Conservation (phyloP, 2,797 vertebrate genomes). For the Characodon lateralis region DNA sequence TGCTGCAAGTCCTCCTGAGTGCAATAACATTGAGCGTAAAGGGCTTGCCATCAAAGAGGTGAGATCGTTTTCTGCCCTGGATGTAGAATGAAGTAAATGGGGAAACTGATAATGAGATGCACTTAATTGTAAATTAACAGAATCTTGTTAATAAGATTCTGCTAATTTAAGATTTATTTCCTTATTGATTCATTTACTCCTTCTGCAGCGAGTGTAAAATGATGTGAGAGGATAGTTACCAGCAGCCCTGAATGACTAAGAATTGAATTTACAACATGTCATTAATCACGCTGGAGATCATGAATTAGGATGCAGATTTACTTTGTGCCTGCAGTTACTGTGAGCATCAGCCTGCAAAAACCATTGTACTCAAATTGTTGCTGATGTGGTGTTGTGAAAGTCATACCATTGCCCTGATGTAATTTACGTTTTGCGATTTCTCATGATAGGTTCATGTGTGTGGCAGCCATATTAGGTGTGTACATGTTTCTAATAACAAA, state of each 20-base stretch:
- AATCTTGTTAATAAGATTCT: slow-evolving; percentile 78
- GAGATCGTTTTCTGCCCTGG: slow-evolving; percentile 68
- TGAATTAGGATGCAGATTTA: slow-evolving; percentile 63
- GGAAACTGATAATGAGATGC: slow-evolving; percentile 72
- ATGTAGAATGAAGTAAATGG: slow-evolving; percentile 57
- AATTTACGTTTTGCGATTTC: slow-evolving; percentile 27
- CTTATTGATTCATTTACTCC: slow-evolving; percentile 70
- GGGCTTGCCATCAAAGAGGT: slow-evolving; percentile 67
- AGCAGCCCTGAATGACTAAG: slow-evolving; percentile 62
- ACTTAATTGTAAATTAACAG: slow-evolving; percentile 80
- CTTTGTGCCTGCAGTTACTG: slow-evolving; percentile 37
- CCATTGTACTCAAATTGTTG: slow-evolving; percentile 50
- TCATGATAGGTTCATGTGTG: slow-evolving; percentile 12
- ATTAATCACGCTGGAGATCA: slow-evolving; percentile 71
- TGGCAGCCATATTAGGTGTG: slow-evolving; percentile 15
- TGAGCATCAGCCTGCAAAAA: slow-evolving; percentile 43
- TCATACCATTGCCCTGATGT: slow-evolving; percentile 22
- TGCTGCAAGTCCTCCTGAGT: slow-evolving; percentile 72
- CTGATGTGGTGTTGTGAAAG: slow-evolving; percentile 37
- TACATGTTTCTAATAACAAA: slow-evolving; percentile 31
- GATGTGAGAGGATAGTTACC: slow-evolving; percentile 67
- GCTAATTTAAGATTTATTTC: slow-evolving; percentile 78
- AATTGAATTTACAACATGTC: slow-evolving; percentile 56
- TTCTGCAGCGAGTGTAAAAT: slow-evolving; percentile 68
- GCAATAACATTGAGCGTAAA: slow-evolving; percentile 74